Conservation (phyloP, 2,797 vertebrate species). For the Liparis tanakae region DNA sequence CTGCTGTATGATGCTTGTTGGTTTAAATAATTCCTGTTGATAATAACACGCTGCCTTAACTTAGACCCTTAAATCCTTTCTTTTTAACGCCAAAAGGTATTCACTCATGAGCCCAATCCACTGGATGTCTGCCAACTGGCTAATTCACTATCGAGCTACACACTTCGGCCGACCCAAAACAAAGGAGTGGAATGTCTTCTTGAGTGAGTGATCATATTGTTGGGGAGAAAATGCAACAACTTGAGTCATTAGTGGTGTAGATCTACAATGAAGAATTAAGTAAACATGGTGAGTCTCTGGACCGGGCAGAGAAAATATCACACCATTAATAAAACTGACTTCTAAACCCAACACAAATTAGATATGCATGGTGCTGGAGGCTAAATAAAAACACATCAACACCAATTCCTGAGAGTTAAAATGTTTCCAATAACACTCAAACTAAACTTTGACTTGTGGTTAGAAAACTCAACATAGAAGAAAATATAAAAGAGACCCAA, state of each 20-base stretch:
- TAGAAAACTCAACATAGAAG: background rate
- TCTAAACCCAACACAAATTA: constrained; percentile 20
- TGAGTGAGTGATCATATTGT: background rate
- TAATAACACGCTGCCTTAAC: background rate
- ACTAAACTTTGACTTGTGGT: background rate
- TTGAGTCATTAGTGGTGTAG: constrained; percentile 2
- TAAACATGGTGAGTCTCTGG: background rate
- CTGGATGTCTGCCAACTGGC: constrained; percentile 13
- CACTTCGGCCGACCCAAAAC: constrained; percentile 3
- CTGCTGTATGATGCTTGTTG: background rate
- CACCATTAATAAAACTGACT: constrained; percentile 4
- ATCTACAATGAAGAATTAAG: background rate
- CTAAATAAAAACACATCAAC: constrained; percentile 9
- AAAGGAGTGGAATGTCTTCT: constrained; percentile 13
- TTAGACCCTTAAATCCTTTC: background rate
- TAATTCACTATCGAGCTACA: constrained; percentile 15
- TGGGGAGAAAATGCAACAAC: constrained; percentile 8
- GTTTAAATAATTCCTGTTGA: background rate
- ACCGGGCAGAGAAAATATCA: constrained; percentile 14
- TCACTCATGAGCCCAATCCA: constrained; percentile 3
- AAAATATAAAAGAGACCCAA: background rate
- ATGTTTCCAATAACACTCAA: background rate
- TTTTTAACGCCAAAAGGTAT: background rate
- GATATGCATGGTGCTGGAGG: constrained; percentile 10
- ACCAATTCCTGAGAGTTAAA: constrained; percentile 16